phyloP scores from a whole-genome alignment of 2,113 vertebrate genomes.

The Anseranas semipalmata region DNA sequence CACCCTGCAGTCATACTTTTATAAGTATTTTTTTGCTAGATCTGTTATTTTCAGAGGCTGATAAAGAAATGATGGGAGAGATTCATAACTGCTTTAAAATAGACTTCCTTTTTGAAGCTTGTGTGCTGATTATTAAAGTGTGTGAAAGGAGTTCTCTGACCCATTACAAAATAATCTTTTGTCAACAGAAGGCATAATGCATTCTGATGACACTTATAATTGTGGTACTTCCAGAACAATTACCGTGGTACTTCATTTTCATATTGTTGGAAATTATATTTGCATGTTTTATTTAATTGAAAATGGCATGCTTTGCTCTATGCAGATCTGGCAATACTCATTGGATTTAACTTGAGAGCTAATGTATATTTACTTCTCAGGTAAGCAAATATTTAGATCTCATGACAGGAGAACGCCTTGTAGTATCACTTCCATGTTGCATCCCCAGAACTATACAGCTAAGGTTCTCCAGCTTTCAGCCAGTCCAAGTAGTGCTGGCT shows the following conservation, averaged over 20 bases:
- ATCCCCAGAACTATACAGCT: neutral
- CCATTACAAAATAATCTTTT: constrained; percentile 23
- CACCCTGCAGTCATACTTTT: neutral
- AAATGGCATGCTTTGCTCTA: constrained; percentile 1
- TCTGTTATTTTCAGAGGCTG: neutral
- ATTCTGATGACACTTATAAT: constrained; percentile 34
- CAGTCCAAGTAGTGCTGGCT: neutral
- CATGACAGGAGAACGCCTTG: neutral
- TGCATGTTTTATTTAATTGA: constrained; percentile 52
- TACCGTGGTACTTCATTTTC: constrained; percentile 34
- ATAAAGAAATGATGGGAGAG: neutral
- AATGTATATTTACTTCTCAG: neutral
- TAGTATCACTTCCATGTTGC: neutral
- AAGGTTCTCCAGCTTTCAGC: neutral
- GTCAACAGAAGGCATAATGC: neutral
- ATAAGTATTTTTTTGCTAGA: neutral
- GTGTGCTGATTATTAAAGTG: neutral
- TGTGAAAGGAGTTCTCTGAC: constrained; percentile 6
- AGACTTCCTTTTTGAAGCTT: neutral
- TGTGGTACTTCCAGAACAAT: constrained; percentile 41
- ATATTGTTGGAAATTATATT: constrained; percentile 49
- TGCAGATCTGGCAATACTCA: neutral
- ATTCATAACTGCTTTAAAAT: neutral
- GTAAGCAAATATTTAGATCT: neutral
- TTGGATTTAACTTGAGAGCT: neutral